Percentiles rank a stretch among this genome's conserved stretches.
phyloP scores from a whole-genome alignment of 2,888 invertebrate species.

The Lasioglossum vierecki region DNA sequence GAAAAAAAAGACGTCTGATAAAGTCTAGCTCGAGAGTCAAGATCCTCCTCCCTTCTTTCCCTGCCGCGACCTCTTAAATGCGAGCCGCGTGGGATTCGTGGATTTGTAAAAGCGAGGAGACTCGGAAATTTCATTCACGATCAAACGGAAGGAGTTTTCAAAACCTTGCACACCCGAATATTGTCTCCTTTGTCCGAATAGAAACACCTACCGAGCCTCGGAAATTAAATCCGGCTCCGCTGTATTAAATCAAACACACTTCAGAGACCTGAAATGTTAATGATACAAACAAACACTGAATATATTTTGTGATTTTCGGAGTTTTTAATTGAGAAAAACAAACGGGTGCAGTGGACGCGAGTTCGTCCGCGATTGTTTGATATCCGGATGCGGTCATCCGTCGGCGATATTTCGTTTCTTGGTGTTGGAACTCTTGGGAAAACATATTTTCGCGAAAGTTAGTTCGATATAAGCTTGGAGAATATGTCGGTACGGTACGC shows the following conservation, averaged over 20 bases:
- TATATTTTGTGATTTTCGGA: not conserved
- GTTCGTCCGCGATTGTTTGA: not conserved
- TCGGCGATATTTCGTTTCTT: slow-evolving; percentile 40
- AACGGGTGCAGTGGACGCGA: not conserved
- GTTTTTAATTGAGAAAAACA: not conserved
- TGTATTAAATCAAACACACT: not conserved
- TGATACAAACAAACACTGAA: not conserved
- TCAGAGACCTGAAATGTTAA: not conserved
- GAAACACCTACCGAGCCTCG: not conserved
- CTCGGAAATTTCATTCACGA: slow-evolving; percentile 40
- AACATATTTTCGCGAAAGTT: slow-evolving; percentile 60
- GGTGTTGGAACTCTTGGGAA: slow-evolving; percentile 21
- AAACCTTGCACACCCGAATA: not conserved
- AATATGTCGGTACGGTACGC: slow-evolving; percentile 54
- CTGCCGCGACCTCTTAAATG: slow-evolving; percentile 57
- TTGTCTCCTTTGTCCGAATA: not conserved
- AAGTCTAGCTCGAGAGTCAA: slow-evolving; percentile 55
- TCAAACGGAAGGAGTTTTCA: slow-evolving; percentile 22
- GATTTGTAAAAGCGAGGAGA: slow-evolving; percentile 58
- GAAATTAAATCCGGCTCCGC: not conserved
- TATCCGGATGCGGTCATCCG: slow-evolving; percentile 35
- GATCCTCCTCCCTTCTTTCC: slow-evolving; percentile 32
- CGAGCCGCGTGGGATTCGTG: slow-evolving; percentile 66
- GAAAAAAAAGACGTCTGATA: slow-evolving; percentile 47
- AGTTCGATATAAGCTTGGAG: slow-evolving; percentile 55